Base-by-base conservation (phyloP, 2,113 vertebrate species). In the Phasianus colchicus region DNA sequence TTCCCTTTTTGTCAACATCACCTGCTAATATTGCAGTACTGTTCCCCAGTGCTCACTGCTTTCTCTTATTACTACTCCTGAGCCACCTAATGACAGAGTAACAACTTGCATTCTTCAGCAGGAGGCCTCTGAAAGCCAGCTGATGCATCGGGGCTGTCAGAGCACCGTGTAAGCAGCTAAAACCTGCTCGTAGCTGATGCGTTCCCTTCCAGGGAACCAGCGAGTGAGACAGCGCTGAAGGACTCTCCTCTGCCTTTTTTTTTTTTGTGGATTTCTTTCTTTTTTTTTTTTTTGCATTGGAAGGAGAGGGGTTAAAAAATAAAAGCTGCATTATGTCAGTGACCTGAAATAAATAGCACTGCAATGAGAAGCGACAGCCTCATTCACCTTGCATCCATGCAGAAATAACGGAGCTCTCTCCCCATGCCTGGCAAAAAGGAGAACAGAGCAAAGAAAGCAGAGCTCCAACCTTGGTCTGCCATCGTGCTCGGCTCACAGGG, bases 301-400 rank as follows among this genome's bases (percentile, higher is more conserved):
- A 3, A 29, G 22, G 11, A 8, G 22, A 18, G 15, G 19, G 42
- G 67, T 15, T 4, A 36, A 95, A 15, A 40, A 76, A 93, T 97
- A 97, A 97, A 97, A 96, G 97, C 97, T 97, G 91, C 97, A 84
- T 98, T 98, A 95, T 98, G 95, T 98, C 98, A 98, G 97, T 97
- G 94, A 98, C 98, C 98, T 98, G 98, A 98, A 98, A 98, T 98
- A 98, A 99, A 98, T 98, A 98, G 98, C 96, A 95, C 96, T 95
- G 97, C 98, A 97, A 96, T 97, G 94, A 98, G 97, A 98, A 98
- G 96, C 43, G 90, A 97, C 98, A 98, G 98, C 88, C 95, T 95
- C 94, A 96, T 98, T 99, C 98, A 98, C 98, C 98, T 99, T 98
- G 98, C 98, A 98, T 98, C 96, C 97, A 96, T 97, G 98, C 97